These are phyloP conservation scores for Lasiommata megera DNA, from an alignment of 2,888 invertebrate species.

Conservation along the genomic window DNA sequence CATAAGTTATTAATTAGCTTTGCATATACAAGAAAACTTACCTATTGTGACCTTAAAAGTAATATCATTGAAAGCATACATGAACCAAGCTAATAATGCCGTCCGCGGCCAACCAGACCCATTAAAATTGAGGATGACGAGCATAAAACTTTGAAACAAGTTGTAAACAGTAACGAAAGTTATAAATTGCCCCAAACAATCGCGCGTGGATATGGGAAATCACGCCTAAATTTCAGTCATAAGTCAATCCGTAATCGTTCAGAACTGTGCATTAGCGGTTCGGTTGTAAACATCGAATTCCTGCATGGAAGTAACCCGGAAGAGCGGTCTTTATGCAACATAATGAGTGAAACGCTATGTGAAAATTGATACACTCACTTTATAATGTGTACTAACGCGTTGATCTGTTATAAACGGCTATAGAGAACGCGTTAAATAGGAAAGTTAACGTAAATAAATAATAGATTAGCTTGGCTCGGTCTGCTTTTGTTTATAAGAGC, in stretches of 20 bases:
- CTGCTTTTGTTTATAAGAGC: slow-evolving; percentile 71
- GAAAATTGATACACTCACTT: slow-evolving; percentile 51
- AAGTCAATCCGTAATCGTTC: slow-evolving; percentile 38
- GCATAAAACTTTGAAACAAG: slow-evolving; percentile 68
- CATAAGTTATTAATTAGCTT: background rate
- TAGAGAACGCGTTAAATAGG: slow-evolving; percentile 53
- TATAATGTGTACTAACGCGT: slow-evolving; percentile 47
- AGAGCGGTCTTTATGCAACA: slow-evolving; percentile 57
- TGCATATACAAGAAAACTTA: slow-evolving; percentile 9
- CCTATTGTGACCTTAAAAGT: slow-evolving; percentile 12
- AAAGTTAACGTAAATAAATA: slow-evolving; percentile 71
- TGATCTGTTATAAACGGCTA: slow-evolving; percentile 43
- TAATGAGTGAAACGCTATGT: slow-evolving; percentile 60
- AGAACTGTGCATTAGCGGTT: slow-evolving; percentile 29
- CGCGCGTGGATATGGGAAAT: slow-evolving; percentile 42
- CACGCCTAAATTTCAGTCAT: slow-evolving; percentile 36
- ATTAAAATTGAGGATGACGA: slow-evolving; percentile 59
- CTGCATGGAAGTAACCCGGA: slow-evolving; percentile 56
- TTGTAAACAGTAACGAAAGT: slow-evolving; percentile 70
- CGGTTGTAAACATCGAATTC: slow-evolving; percentile 50
- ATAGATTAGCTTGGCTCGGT: slow-evolving; percentile 74
- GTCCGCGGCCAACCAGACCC: slow-evolving; percentile 33
- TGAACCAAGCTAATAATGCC: slow-evolving; percentile 18
- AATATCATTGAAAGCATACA: slow-evolving; percentile 16
- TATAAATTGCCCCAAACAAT: slow-evolving; percentile 51